These are phyloP conservation scores for Microctenopoma steveboyesi DNA, from an alignment of 2,797 vertebrate species.

Conservation along the genomic window DNA sequence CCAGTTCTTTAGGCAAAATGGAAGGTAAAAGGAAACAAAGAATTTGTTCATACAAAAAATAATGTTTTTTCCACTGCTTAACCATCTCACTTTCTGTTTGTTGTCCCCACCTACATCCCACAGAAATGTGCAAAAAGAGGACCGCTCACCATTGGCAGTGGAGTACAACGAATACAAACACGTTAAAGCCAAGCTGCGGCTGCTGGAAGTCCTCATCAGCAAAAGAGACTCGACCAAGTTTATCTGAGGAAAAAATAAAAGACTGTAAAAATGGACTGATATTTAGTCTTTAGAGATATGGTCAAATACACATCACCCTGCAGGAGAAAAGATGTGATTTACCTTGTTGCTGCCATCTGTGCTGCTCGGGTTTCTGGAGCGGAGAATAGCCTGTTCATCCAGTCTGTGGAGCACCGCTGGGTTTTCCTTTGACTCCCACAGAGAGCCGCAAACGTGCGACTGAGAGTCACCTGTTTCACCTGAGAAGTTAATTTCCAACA, in stretches of 20 bases:
- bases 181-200: constrained; percentile 93
- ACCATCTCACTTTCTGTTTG: constrained; percentile 12
- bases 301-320: constrained; percentile 54
- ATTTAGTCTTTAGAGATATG: constrained; percentile 34
- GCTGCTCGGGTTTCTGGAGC: constrained; percentile 40
- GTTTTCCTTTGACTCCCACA: constrained; percentile 1
- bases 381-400: constrained; percentile 26
- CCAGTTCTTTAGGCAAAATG: constrained; percentile 94
- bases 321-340: constrained; percentile 25
- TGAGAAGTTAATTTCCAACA: constrained; percentile 10
- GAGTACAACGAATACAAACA: constrained; percentile 98
- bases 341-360: constrained; percentile 30
- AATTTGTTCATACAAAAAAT: background rate
- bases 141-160: constrained; percentile 91
- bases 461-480: constrained; percentile 22
- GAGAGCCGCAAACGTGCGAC: constrained; percentile 14
- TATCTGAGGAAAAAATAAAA: constrained; percentile 65
- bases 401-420: constrained; percentile 21
- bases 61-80: constrained; percentile 1
- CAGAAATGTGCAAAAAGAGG: constrained; percentile 96
- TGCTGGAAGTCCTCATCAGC: constrained; percentile 97
- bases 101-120: constrained; percentile 6
- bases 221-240: constrained; percentile 89
- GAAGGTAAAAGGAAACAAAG: constrained; percentile 85
- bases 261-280: constrained; percentile 27